Evolutionary conservation across 2,113 vertebrate genomes (phyloP).

Genomic region (Pycnonotus jocosus): DNA sequence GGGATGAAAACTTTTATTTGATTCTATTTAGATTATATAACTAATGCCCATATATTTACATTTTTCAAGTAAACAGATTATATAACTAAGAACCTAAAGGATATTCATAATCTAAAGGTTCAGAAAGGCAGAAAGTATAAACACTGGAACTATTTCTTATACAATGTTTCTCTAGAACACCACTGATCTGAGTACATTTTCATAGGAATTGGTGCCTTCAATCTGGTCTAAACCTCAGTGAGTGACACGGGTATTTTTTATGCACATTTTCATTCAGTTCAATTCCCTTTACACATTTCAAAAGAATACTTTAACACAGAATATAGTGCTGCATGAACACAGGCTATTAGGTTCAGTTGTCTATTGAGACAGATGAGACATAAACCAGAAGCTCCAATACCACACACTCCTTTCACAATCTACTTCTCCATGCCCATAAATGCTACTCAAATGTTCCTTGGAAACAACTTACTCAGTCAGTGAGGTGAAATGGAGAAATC

Average conservation of each 20-base stretch:
- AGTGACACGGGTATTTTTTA: background rate
- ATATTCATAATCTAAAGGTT: slow-evolving; percentile 28
- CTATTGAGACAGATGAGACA: background rate
- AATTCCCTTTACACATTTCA: background rate
- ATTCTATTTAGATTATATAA: slow-evolving; percentile 54
- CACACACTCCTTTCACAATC: background rate
- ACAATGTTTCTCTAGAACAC: background rate
- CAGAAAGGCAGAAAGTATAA: slow-evolving; percentile 2
- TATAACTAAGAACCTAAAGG: slow-evolving; percentile 43
- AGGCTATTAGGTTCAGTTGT: background rate
- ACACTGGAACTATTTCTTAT: background rate
- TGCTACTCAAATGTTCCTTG: background rate
- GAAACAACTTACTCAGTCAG: background rate
- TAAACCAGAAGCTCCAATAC: background rate
- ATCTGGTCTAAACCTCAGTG: background rate
- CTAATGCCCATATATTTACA: slow-evolving; percentile 37
- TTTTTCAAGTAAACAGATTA: slow-evolving; percentile 61
- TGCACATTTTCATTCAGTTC: background rate
- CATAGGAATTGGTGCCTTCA: background rate
- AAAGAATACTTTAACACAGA: background rate
- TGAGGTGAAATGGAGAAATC: background rate
- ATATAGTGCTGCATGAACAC: background rate
- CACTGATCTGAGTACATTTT: background rate
- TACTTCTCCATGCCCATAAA: background rate
- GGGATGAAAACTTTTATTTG: background rate